Evolutionary conservation across 1,140 invertebrate genomes (phyloP), one percentile per base, ranked within the genome.

Genomic region (Penaeus chinensis): DNA sequence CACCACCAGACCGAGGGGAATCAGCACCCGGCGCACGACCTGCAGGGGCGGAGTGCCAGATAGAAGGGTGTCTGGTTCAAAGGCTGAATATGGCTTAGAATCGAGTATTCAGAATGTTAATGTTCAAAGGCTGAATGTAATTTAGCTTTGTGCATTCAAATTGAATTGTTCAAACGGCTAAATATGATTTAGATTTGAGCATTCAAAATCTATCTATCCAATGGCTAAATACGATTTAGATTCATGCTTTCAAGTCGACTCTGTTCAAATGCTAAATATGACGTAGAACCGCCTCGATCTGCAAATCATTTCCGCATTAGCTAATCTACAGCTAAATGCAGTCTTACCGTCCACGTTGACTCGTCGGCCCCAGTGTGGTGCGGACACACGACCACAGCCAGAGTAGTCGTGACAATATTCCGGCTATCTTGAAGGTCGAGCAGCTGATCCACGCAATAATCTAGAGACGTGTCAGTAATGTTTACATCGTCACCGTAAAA

Each of bases 1-100:
- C 74, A 89, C 88, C 18, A 89, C 71, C 78, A 89, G 24, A 8
- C 85, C 85, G 11, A 71, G 66, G 1, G 85, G 85, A 16, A 87
- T 87, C 79, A 87, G 80, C 18, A 87, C 85, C 13, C 69, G 20
- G 8, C 85, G 77, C 61, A 87, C 79, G 2, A 62, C 60, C 85
- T 87, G 74, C 18, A 42, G 37, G 37, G 3, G 16, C 19, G 60
- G 8, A n/a, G 47, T 11, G 47, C 27, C 24, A 20, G 11, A 13
- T 32, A 32, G 32, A 32, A 32, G 32, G 32, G 32, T 7, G 13
- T 19, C 3, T 11, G 47, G 54, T 54, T 54, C 54, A 54, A 13
- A 54, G 54, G 54, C 54, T 13, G 10, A 13, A 54, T 54, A 16
- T 11, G 54, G 10, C 10, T 54, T 54, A 16, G 54, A 54, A 13